Evolutionary conservation across 2,888 invertebrate genomes (phyloP).

Genomic region (Chouioia cunea): DNA sequence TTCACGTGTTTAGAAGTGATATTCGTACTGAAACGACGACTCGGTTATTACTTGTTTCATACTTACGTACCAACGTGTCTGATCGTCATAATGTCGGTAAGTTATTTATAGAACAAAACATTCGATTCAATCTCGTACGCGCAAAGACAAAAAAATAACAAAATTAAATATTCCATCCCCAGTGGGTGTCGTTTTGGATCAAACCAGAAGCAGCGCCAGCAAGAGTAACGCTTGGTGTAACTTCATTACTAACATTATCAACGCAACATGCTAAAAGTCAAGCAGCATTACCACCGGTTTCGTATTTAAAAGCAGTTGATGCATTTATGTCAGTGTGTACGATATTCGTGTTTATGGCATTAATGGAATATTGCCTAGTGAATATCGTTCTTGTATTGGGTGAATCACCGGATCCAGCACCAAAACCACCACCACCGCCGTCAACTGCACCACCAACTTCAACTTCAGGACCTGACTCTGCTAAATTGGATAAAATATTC

Average conservation of each 20-base stretch:
- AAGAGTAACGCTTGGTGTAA: constrained; percentile 91
- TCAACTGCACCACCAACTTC: constrained; percentile 77
- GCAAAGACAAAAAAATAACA: background rate
- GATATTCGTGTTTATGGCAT: constrained; percentile 92
- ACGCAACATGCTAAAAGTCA: constrained; percentile 95
- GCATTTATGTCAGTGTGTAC: constrained; percentile 95
- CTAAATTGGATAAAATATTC: constrained; percentile 71
- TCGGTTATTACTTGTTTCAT: constrained; percentile 93
- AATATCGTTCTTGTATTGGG: constrained; percentile 77
- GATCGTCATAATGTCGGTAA: constrained; percentile 93
- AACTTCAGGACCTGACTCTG: constrained; percentile 69
- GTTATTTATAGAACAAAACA: constrained; percentile 62
- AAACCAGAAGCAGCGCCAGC: constrained; percentile 95
- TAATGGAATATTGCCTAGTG: constrained; percentile 93
- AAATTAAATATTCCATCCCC: constrained; percentile 53
- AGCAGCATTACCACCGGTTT: constrained; percentile 92
- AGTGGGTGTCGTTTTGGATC: constrained; percentile 97
- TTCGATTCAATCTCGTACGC: background rate
- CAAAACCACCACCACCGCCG: constrained; percentile 69
- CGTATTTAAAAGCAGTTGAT: constrained; percentile 92
- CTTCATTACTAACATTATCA: constrained; percentile 87
- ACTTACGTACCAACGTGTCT: constrained; percentile 94
- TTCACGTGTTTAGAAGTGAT: constrained; percentile 93
- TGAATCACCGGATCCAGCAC: constrained; percentile 77
- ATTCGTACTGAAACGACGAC: constrained; percentile 87